These are phyloP conservation scores for Pitta sordida DNA, from an alignment of 2,113 vertebrate species.

Conservation along the genomic window DNA sequence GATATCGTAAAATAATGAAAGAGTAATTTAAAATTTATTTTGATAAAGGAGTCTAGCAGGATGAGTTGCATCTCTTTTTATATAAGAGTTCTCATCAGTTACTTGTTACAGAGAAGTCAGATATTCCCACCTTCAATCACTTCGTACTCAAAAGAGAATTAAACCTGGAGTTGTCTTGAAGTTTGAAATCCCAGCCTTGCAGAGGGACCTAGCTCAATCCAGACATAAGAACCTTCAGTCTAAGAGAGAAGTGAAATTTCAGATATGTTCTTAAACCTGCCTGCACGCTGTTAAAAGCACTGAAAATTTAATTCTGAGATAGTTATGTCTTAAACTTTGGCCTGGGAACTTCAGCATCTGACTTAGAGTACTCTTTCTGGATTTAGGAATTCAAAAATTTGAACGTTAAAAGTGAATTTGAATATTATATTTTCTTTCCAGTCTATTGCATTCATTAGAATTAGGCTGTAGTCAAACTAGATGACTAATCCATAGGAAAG, in stretches of 20 bases:
- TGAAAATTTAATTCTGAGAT: background rate
- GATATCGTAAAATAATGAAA: background rate
- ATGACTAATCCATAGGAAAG: background rate
- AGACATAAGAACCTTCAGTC: fast-evolving
- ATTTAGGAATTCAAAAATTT: background rate
- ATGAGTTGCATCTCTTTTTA: background rate
- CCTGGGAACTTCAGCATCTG: background rate
- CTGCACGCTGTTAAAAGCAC: background rate
- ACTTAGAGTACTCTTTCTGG: background rate
- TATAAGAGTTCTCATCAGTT: background rate
- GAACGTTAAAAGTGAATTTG: too few species aligned
- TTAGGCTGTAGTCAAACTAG: background rate
- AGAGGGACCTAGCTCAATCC: background rate
- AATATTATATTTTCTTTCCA: background rate
- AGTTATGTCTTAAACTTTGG: background rate
- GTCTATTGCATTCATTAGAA: background rate
- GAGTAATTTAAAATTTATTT: background rate
- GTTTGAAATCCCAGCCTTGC: background rate
- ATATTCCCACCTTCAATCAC: background rate
- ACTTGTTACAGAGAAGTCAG: background rate
- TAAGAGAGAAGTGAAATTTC: background rate
- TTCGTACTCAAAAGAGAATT: background rate
- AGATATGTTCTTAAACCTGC: background rate
- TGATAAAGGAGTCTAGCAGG: background rate
- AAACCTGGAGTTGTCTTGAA: background rate